Conservation (phyloP, 2,888 invertebrate species). For the Microplitis manilae region DNA sequence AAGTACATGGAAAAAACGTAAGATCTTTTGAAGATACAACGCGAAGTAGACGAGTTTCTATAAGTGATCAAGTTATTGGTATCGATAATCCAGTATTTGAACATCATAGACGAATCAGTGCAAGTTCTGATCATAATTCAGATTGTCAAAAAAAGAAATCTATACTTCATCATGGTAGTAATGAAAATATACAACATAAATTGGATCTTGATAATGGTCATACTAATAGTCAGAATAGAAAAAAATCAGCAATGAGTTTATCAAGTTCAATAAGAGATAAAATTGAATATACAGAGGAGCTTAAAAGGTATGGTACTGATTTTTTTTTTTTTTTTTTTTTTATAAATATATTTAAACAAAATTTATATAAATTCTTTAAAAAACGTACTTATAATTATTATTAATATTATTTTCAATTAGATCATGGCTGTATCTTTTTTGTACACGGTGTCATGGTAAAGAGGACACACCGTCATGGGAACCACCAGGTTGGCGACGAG, state of each 20-base stretch:
- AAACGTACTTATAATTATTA: not conserved
- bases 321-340: not conserved
- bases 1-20: constrained; percentile 34
- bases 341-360: not conserved
- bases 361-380: not conserved
- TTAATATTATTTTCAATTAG: constrained; percentile 68
- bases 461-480: constrained; percentile 84
- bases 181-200: constrained; percentile 66
- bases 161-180: constrained; percentile 66
- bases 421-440: constrained; percentile 89
- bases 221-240: constrained; percentile 55
- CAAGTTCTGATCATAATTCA: constrained; percentile 62
- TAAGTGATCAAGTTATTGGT: constrained; percentile 66
- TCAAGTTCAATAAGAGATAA: constrained; percentile 69
- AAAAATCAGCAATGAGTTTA: constrained; percentile 68
- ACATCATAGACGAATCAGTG: constrained; percentile 63
- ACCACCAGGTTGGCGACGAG: constrained; percentile 84
- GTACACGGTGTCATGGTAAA: constrained; percentile 84
- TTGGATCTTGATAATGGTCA: constrained; percentile 65
- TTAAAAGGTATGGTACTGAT: constrained; percentile 60
- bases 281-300: constrained; percentile 68
- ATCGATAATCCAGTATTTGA: constrained; percentile 67
- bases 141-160: constrained; percentile 64
- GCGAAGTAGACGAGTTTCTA: constrained; percentile 62
- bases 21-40: constrained; percentile 49